Conservation (phyloP, 2,888 invertebrate genomes). For the Apocheima hispidaria region DNA sequence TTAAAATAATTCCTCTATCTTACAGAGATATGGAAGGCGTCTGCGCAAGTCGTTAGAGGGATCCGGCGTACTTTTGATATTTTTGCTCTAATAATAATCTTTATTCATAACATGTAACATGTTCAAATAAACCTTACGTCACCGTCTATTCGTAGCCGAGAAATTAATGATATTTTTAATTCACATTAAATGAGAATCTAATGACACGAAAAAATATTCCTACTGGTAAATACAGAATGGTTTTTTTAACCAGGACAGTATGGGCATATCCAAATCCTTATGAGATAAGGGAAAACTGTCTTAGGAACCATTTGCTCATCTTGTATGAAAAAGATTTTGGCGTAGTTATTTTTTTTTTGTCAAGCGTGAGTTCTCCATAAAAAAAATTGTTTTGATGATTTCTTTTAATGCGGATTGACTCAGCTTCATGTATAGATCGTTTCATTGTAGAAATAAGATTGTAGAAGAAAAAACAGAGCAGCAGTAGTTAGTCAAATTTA, state of each 20-base stretch:
- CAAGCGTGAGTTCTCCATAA: too few species aligned
- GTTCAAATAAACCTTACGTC: slow-evolving; percentile 35
- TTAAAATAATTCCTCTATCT: slow-evolving; percentile 45
- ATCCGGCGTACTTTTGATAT: slow-evolving; percentile 66
- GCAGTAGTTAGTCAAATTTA: too few species aligned
- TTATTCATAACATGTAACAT: slow-evolving; percentile 43
- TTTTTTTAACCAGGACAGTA: background rate
- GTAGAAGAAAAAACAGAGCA: too few species aligned
- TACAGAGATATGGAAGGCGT: slow-evolving; percentile 60
- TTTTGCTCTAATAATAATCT: slow-evolving; percentile 59
- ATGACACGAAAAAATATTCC: slow-evolving; percentile 17
- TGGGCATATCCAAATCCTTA: too few species aligned
- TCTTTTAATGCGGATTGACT: too few species aligned
- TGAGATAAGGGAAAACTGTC: too few species aligned
- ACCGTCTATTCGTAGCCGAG: slow-evolving; percentile 22
- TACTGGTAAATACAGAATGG: background rate
- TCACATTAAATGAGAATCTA: slow-evolving; percentile 27
- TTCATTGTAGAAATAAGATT: too few species aligned
- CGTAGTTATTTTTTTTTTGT: too few species aligned
- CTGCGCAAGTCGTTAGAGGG: slow-evolving; percentile 66
- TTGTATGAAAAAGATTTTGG: too few species aligned
- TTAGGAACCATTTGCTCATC: too few species aligned
- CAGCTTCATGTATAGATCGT: too few species aligned
- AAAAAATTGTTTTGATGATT: too few species aligned
- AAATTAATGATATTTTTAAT: slow-evolving; percentile 40